These are phyloP conservation scores for Drepanosiphum platanoidis DNA, from an alignment of 2,888 invertebrate species.

Conservation along the genomic window DNA sequence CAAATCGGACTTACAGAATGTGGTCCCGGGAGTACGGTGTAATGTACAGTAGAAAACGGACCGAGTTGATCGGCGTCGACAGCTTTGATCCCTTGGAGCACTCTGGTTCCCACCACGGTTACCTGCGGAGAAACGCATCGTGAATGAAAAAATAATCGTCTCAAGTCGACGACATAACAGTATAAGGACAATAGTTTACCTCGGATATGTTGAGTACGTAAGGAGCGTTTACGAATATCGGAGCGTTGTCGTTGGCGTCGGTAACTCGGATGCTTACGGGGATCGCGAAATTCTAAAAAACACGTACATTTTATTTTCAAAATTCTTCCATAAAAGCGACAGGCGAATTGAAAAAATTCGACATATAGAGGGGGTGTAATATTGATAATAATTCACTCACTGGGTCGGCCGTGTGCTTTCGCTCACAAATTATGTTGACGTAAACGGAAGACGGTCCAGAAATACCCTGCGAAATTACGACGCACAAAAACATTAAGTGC, in stretches of 20 bases:
- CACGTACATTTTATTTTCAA: too few relatives aligned
- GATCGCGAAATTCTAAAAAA: slow-evolving; percentile 80
- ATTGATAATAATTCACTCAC: slow-evolving; percentile 69
- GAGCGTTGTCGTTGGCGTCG: slow-evolving; percentile 91
- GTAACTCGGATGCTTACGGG: slow-evolving; percentile 87
- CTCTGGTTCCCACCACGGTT: slow-evolving; percentile 72
- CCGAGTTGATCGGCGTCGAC: slow-evolving; percentile 87
- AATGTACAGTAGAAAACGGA: slow-evolving; percentile 86
- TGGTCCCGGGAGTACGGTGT: slow-evolving; percentile 82
- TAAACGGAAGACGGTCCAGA: slow-evolving; percentile 86
- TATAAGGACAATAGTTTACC: slow-evolving; percentile 72
- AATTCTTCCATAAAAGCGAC: too few relatives aligned
- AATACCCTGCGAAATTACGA: slow-evolving; percentile 71
- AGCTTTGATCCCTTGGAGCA: slow-evolving; percentile 82
- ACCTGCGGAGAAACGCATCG: slow-evolving; percentile 67
- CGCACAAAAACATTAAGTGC: neutral
- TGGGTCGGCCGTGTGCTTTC: slow-evolving; percentile 80
- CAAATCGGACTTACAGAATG: slow-evolving; percentile 72
- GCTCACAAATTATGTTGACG: slow-evolving; percentile 86
- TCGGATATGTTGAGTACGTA: slow-evolving; percentile 86
- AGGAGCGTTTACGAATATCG: slow-evolving; percentile 82
- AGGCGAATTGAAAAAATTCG: too few relatives aligned
- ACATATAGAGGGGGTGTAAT: too few relatives aligned
- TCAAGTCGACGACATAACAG: too few relatives aligned
- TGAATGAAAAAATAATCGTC: too few relatives aligned